Percentiles rank a stretch among this genome's conserved stretches.
Evolutionary conservation across 2,797 vertebrate genomes (phyloP).

Genomic region (Danio choprae): DNA sequence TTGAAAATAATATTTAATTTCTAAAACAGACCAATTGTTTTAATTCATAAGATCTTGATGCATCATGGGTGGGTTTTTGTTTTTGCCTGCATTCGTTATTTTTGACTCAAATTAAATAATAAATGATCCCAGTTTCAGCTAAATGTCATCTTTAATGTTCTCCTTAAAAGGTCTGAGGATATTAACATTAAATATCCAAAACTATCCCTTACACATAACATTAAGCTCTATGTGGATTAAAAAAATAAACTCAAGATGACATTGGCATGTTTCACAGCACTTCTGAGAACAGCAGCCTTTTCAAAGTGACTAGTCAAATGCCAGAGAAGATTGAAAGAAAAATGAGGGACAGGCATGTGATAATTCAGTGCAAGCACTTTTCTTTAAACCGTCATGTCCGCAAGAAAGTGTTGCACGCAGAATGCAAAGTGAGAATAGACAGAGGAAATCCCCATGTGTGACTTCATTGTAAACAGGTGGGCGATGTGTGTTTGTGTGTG

Average conservation of each 20-base stretch:
- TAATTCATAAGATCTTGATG: no score
- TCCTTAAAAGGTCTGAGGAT: no score
- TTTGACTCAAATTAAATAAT: no score
- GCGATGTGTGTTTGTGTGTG: conserved; percentile 28
- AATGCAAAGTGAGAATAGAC: conserved; percentile 34
- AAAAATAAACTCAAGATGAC: not conserved
- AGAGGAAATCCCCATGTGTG: conserved; percentile 62
- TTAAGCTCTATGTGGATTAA: not conserved
- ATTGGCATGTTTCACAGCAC: not conserved
- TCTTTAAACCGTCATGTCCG: conserved; percentile 7
- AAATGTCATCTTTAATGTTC: no score
- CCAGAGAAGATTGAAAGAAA: not conserved
- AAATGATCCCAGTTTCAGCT: no score
- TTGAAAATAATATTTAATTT: no score
- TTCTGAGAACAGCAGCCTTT: not conserved
- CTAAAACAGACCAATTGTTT: no score
- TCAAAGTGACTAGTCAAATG: not conserved
- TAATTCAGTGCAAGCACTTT: conserved; percentile 1
- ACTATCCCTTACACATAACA: no score
- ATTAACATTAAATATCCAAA: no score
- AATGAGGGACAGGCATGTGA: conserved; percentile 5
- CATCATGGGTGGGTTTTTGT: no score
- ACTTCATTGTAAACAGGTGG: conserved; percentile 54
- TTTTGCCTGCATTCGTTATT: no score
- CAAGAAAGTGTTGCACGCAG: conserved; percentile 16